phyloP scores from a whole-genome alignment of 2,113 vertebrate genomes.

The Sapayoa aenigma region DNA sequence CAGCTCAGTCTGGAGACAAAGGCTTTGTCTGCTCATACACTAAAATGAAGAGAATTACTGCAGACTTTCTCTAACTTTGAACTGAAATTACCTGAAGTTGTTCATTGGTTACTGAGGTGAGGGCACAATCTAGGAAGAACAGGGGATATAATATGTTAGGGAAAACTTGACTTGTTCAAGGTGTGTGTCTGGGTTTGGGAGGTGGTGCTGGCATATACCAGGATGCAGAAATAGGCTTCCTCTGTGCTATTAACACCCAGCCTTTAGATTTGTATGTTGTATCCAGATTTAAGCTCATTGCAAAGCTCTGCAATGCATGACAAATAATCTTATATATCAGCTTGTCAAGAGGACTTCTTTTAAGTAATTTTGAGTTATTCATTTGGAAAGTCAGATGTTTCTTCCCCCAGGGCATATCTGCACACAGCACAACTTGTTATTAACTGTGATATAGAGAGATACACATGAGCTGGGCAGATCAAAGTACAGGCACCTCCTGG shows the following conservation, averaged over 20 bases:
- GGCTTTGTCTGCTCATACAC: neutral
- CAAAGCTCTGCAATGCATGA: neutral
- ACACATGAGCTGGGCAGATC: accelerated
- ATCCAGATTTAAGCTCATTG: neutral
- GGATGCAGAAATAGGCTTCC: neutral
- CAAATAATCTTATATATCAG: neutral
- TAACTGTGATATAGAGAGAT: neutral
- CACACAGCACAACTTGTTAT: neutral
- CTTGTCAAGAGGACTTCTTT: neutral
- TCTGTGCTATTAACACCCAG: neutral
- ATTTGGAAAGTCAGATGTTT: neutral
- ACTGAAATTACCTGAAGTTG: neutral
- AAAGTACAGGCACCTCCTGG: neutral
- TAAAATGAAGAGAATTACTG: neutral
- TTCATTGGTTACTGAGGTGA: neutral
- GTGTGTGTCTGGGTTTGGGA: accelerated
- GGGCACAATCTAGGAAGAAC: neutral
- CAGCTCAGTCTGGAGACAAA: neutral
- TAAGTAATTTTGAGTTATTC: conserved; percentile 1
- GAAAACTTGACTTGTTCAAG: neutral
- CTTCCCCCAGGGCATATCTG: neutral
- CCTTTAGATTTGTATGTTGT: accelerated
- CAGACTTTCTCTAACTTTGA: neutral
- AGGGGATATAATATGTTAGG: neutral
- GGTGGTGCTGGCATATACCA: neutral